phyloP scores from a whole-genome alignment of 2,888 invertebrate species.

The Sinhomidia bicolor region DNA sequence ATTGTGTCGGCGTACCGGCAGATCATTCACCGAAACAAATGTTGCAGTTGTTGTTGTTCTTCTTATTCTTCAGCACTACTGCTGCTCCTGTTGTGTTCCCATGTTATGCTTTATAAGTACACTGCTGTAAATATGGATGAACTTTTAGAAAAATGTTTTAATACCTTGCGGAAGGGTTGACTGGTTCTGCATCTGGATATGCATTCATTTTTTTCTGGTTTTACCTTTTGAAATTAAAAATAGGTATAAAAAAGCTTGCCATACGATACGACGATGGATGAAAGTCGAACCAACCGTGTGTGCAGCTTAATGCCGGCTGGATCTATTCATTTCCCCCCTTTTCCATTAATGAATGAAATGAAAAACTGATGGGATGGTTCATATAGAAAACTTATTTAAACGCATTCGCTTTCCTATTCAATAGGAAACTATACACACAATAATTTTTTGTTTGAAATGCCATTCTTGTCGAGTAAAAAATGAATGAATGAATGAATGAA shows the following conservation, averaged over 20 bases:
- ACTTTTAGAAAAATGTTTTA: constrained; percentile 25
- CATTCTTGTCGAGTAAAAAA: neutral
- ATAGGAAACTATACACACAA: neutral
- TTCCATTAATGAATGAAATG: constrained; percentile 54
- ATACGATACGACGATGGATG: neutral
- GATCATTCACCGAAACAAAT: constrained; percentile 63
- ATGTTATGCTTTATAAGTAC: neutral
- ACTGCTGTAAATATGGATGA: neutral
- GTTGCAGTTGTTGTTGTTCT: constrained; percentile 35
- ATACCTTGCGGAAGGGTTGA: constrained; percentile 61
- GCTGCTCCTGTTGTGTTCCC: neutral
- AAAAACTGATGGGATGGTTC: neutral
- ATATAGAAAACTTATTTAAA: neutral
- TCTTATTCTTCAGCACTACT: no score
- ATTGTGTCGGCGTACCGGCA: constrained; percentile 29
- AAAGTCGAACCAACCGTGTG: no score
- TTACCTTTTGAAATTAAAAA: constrained; percentile 18
- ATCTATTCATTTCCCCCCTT: neutral
- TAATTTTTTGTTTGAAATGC: neutral
- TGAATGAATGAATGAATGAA: neutral
- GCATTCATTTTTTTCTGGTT: constrained; percentile 50
- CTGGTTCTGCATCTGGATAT: constrained; percentile 72
- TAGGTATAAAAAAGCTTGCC: neutral
- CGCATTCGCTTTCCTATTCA: constrained; percentile 1
- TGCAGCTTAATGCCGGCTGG: constrained; percentile 30